These are phyloP conservation scores for Acanthurus lineatus DNA, from an alignment of 2,797 vertebrate genomes.

Conservation along the genomic window DNA sequence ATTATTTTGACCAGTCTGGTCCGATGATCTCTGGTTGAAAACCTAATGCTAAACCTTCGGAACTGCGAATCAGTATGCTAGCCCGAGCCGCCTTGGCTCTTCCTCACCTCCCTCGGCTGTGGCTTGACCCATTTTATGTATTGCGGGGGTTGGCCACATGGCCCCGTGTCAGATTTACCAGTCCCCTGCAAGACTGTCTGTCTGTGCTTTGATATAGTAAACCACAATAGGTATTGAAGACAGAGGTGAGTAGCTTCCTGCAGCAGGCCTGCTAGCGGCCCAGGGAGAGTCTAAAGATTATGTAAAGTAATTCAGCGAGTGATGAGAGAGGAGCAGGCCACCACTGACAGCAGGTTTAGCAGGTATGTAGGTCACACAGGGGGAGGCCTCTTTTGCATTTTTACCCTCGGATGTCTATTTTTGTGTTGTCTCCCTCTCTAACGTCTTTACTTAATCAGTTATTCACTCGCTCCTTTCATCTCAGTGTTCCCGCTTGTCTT, in stretches of 20 bases:
- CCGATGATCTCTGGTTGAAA: slow-evolving; percentile 58
- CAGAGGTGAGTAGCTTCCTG: slow-evolving; percentile 53
- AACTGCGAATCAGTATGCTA: slow-evolving; percentile 55
- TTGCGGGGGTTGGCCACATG: slow-evolving; percentile 36
- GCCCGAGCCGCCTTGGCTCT: background rate
- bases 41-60: slow-evolving; percentile 62
- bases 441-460: slow-evolving; percentile 78
- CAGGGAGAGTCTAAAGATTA: slow-evolving; percentile 79
- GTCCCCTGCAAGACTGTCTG: slow-evolving; percentile 36
- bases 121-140: slow-evolving; percentile 48
- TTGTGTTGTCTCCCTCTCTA: slow-evolving; percentile 75
- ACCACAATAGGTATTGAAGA: slow-evolving; percentile 67
- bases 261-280: slow-evolving; percentile 49
- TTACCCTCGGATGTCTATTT: slow-evolving; percentile 77
- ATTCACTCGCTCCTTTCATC: slow-evolving; percentile 74
- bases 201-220: slow-evolving; percentile 52
- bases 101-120: slow-evolving; percentile 15
- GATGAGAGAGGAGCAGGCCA: slow-evolving; percentile 80
- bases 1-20: slow-evolving; percentile 66
- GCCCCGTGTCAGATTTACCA: slow-evolving; percentile 43
- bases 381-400: slow-evolving; percentile 81
- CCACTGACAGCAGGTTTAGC: slow-evolving; percentile 84
- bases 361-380: slow-evolving; percentile 85
- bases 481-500: slow-evolving; percentile 40
- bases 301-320: slow-evolving; percentile 85